Base-by-base conservation (phyloP, 2,113 vertebrate genomes). In the Lutjanus erythropterus region DNA sequence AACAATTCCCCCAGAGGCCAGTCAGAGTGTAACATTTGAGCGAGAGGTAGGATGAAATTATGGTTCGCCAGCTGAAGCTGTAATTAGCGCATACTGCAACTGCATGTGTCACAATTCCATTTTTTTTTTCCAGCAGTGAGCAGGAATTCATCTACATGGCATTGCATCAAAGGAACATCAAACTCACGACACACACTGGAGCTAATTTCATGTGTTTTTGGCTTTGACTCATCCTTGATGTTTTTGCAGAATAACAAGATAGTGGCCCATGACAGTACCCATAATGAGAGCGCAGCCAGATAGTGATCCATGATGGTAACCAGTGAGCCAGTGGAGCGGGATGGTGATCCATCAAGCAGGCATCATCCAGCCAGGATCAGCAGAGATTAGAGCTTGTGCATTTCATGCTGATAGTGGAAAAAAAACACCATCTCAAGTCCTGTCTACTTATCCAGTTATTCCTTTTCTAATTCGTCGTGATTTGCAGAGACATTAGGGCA, bases 311-410 rank as follows among this genome's bases (percentile, higher is more conserved):
- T 83, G 79, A 79, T 79, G 67, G 83, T 46, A 67, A 84, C 64
- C 70, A 83, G 71, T 29, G 58, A 86, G 80, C 18, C 58, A 66
- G 56, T 39, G 72, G 58, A 72, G 72, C 75, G n/a, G 70, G 56
- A 72, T n/a, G 65, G 72, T 71, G 53, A 85, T 88, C 86, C 64
- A 88, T 88, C 83, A 87, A 44, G 75, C n/a, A 72, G 68, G 56
- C 53, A 65, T 44, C 71, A 76, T 80, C 65, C 64, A 47, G 53
- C 64, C 46, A 41, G 64, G 39, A 78, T 80, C 70, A 61, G 47
- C 1, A 19, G 16, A 83, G 62, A 80, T 75, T 74, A n/a, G 10
- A 79, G 60, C 35, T 23, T 12, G 0, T 47, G 29, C 39, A 65
- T 74, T 31, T 46, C 42, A 1, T 35, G 23, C 71, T 46, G 44